Evolutionary conservation across 1,140 invertebrate genomes (phyloP), one percentile per base, ranked within the genome.

Genomic region (Brachionus koreanus): DNA sequence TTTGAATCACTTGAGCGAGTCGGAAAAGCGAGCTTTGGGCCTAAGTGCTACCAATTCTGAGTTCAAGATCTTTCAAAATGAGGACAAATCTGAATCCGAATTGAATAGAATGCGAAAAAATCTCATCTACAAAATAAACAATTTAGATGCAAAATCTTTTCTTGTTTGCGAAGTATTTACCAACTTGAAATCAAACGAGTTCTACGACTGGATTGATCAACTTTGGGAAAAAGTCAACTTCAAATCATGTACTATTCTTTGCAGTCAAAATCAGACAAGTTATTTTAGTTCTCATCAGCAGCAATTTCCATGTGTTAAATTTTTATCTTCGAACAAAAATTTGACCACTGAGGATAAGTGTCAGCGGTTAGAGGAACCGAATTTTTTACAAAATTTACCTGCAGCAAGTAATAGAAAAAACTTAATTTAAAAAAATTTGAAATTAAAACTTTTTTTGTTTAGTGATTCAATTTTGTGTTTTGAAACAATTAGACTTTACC

Each of bases 141-240:
- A 39, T 42, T 19, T 79, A 13, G 57, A 63, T 10, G 25, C 23
- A 7, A 79, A 79, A 49, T 79, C 49, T 33, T 79, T 25, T 25
- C 39, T 79, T 19, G 4, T 79, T 3, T 79, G 76, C 29, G 49
- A 79, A 19, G 19, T 79, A 19, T 61, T 57, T n/a, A 57, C n/a
- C 19, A 49, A 57, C 19, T 43, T 79, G 7, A 57, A 65, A 23
- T 65, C 76, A 61, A 43, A 61, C 19, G 76, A 79, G 43, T 42
- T 79, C 35, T 79, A 61, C 29, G 76, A 79, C 19, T 79, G 76
- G 76, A 61, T 79, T 16, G 76, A 79, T 49, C 76, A 79, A 37
- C n/a, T 79, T 19, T 79, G 76, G 76, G 35, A 57, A 33, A 79
- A 42, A 61, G 9, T 79, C 16, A 52, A 79, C 12, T 79, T 79